A percentile compares a stretch with the other conserved stretches of the same genome.
Evolutionary conservation across 2,797 vertebrate species (phyloP).

Genomic region (Falco rusticolus): DNA sequence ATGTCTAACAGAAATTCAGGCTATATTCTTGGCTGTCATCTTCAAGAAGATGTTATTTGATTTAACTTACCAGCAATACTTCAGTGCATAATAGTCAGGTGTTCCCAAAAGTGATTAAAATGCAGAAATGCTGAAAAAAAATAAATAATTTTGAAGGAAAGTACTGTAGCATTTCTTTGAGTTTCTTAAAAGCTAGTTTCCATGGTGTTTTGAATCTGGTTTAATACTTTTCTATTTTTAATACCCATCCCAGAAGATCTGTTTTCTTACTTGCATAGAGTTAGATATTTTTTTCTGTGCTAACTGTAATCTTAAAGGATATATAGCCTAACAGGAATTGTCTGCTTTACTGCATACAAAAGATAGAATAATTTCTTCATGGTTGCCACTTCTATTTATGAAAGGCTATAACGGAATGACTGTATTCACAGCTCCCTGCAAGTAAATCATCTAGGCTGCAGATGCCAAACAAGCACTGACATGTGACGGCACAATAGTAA

Average conservation of each 20-base stretch:
- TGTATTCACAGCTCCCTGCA: background rate
- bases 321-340: background rate
- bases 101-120: slow-evolving; percentile 6
- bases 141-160: background rate
- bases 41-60: background rate
- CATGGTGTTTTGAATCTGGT: background rate
- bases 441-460: background rate
- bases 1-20: background rate
- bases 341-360: background rate
- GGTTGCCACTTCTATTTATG: background rate
- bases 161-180: background rate
- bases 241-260: background rate
- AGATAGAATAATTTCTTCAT: background rate
- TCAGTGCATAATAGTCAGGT: background rate
- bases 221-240: background rate
- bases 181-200: background rate
- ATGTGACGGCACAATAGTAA: background rate
- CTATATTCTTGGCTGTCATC: background rate
- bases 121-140: background rate
- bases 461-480: background rate
- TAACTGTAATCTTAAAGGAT: background rate
- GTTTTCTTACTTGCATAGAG: background rate
- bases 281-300: background rate
- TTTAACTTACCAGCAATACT: background rate
- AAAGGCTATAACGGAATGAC: background rate